Evolutionary conservation across 2,888 invertebrate genomes (phyloP).

Genomic region (Odontothrips loti): DNA sequence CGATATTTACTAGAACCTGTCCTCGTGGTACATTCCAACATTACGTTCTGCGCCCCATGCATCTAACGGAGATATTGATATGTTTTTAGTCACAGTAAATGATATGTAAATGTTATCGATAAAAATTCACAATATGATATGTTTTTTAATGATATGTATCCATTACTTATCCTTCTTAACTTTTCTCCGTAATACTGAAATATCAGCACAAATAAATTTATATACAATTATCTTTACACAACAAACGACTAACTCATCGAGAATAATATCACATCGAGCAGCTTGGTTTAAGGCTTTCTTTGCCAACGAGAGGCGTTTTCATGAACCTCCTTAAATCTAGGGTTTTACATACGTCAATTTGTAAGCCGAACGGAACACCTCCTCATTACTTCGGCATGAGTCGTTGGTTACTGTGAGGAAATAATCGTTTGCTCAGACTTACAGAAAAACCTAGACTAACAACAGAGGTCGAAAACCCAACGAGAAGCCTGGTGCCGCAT

Average conservation of each 20-base stretch:
- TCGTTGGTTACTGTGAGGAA: no score
- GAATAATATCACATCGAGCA: conserved; percentile 29
- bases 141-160: conserved; percentile 29
- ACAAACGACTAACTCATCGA: conserved; percentile 18
- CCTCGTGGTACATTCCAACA: not conserved
- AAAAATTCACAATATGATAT: conserved; percentile 31
- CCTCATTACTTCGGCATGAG: not conserved
- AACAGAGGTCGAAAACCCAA: not conserved
- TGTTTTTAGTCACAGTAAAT: conserved; percentile 12
- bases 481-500: no score
- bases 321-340: not conserved
- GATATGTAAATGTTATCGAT: conserved; percentile 20
- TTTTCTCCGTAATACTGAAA: conserved; percentile 32
- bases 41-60: not conserved
- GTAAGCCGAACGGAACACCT: not conserved
- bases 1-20: not conserved
- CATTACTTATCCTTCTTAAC: conserved; percentile 34
- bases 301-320: conserved; percentile 2
- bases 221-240: conserved; percentile 24
- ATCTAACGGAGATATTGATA: not conserved
- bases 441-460: conserved; percentile 27
- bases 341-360: not conserved
- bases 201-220: conserved; percentile 21
- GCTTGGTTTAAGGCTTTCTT: not conserved
- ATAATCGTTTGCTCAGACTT: not conserved